Evolutionary conservation across 1,140 invertebrate species (phyloP), one percentile per base, ranked within the genome.

Genomic region (Halesus radiatus): DNA sequence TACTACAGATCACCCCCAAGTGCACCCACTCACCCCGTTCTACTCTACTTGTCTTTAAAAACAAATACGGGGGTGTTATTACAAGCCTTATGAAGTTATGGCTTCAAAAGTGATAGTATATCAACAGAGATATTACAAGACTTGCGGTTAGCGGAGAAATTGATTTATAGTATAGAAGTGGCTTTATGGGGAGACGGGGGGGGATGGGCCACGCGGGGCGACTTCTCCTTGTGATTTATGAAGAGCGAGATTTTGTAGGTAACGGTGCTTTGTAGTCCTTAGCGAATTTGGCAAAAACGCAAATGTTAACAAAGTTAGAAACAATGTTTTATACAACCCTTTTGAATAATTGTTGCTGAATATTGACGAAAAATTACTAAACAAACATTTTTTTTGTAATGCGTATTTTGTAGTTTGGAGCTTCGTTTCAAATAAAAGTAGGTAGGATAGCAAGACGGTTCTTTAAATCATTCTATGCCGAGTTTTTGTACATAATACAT

Each of bases 71-170:
- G 64, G 76, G 76, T 78, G 78, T 58, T 76, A 83, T 81, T 72
- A 79, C 76, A 70, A 74, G 79, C 72, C 62, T 83, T 80, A 83
- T 83, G 79, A 83, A 83, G 82, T 83, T 79, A 83, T 81, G 79
- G 74, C 62, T 73, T 80, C 82, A 80, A 75, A 72, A 79, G 82
- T 80, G 82, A 83, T 83, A 83, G 82, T 83, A 79, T 83, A 83
- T 83, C 79, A 83, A 79, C 76, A 74, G 20, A 52, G 79, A 74
- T 76, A 82, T 78, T 82, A 76, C 78, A 56, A 73, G 79, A 73
- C 72, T 64, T 80, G 78, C 75, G 68, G 74, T 77, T 77, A 75
- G 64, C 73, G 26, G 56, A 56, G 32, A 66, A 83, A 83, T 83
- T 83, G 82, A 83, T 83, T 83, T 83, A 83, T 83, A 81, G 79